Conservation (phyloP, 2,888 invertebrate species). For the Acanthococcus lagerstroemiae region DNA sequence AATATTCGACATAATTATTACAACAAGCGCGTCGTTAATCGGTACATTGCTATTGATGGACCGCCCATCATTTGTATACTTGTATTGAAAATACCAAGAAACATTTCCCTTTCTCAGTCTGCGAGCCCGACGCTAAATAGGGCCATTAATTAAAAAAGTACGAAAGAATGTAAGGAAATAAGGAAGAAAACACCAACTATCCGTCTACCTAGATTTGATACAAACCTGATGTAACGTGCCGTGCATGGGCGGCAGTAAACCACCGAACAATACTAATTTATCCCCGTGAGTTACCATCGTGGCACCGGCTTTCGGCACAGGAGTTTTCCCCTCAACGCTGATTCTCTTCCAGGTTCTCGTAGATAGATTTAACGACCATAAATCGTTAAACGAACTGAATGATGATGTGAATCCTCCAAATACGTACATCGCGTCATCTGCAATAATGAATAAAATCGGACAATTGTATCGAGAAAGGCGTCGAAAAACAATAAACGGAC, state of each 20-base stretch:
- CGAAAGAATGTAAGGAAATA: background rate
- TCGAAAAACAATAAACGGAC: too few species aligned
- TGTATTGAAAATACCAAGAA: too few species aligned
- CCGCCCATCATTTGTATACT: background rate
- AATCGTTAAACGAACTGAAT: slow-evolving; percentile 90
- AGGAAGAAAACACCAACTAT: background rate
- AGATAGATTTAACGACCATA: slow-evolving; percentile 86
- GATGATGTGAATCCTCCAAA: slow-evolving; percentile 93
- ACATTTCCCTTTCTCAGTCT: too few species aligned
- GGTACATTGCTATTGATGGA: too few species aligned
- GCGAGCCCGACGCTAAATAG: too few species aligned
- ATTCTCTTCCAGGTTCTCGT: slow-evolving; percentile 75
- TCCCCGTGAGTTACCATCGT: slow-evolving; percentile 81
- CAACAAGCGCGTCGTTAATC: too few species aligned
- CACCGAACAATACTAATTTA: slow-evolving; percentile 79
- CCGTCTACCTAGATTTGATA: background rate
- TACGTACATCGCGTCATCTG: slow-evolving; percentile 75
- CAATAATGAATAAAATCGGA: background rate
- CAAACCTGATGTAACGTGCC: slow-evolving; percentile 68
- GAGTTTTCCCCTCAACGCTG: slow-evolving; percentile 75
- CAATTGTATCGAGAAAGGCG: background rate
- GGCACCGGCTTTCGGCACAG: slow-evolving; percentile 91
- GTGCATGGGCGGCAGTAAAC: slow-evolving; percentile 86
- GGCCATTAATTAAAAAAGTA: too few species aligned
- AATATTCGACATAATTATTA: too few species aligned